Evolutionary conservation across 2,888 invertebrate species (phyloP).

Genomic region (Phasia obesa): DNA sequence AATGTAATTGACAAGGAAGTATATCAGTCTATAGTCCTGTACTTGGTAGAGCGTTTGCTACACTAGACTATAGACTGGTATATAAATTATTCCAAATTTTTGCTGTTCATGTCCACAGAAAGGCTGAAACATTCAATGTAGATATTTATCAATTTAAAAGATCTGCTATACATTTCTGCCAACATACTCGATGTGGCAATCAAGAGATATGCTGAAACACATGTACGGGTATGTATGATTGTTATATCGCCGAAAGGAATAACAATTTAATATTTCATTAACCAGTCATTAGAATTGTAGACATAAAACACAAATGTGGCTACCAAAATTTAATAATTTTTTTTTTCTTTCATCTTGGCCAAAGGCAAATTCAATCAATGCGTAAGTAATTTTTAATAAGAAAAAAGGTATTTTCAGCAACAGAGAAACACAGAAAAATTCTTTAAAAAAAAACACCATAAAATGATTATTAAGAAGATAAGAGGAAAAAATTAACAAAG

Average conservation of each 20-base stretch:
- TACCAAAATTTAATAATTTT: constrained; percentile 51
- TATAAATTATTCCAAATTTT: too few species aligned
- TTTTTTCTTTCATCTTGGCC: constrained; percentile 29
- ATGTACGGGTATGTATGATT: neutral
- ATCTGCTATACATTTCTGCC: constrained; percentile 25
- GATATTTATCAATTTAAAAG: constrained; percentile 46
- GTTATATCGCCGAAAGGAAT: constrained; percentile 43
- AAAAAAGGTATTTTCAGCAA: constrained; percentile 36
- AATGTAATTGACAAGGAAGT: too few species aligned
- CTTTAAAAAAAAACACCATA: constrained; percentile 33
- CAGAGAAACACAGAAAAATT: constrained; percentile 18
- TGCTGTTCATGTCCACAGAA: too few species aligned
- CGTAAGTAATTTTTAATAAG: constrained; percentile 59
- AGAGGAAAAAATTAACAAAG: constrained; percentile 12
- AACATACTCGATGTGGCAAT: constrained; percentile 31
- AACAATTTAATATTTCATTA: constrained; percentile 70
- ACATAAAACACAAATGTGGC: constrained; percentile 33
- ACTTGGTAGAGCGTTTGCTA: too few species aligned
- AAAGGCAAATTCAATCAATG: constrained; percentile 69
- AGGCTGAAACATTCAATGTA: constrained; percentile 25
- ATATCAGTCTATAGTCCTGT: too few species aligned
- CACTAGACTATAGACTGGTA: too few species aligned
- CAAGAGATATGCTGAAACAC: constrained; percentile 1
- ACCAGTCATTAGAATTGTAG: constrained; percentile 67
- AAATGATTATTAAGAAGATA: constrained; percentile 51